These are phyloP conservation scores for Caenorhabditis becei DNA, from an alignment of 2,888 invertebrate genomes.

Conservation along the genomic window DNA sequence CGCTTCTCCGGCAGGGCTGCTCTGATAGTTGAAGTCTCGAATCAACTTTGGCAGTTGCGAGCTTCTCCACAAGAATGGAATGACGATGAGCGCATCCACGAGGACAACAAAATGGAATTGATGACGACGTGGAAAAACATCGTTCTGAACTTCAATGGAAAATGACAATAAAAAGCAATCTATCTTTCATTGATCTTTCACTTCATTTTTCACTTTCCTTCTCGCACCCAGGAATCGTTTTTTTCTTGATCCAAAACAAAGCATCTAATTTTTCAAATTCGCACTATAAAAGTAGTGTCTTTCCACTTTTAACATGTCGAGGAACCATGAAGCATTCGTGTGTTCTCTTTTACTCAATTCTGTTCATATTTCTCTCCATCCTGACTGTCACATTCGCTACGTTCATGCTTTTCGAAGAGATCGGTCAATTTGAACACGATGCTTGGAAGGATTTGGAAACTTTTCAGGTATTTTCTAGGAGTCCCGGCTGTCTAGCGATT, in stretches of 20 bases:
- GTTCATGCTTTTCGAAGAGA: slow-evolving; percentile 18
- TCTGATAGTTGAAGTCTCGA: too few relatives aligned
- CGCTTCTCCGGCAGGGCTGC: too few relatives aligned
- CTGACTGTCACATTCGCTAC: slow-evolving; percentile 2
- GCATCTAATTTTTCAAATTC: not conserved
- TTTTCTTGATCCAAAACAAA: not conserved
- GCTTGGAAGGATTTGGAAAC: slow-evolving; percentile 30
- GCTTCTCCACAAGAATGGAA: too few relatives aligned
- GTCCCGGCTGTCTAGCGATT: not conserved
- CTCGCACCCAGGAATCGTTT: too few relatives aligned
- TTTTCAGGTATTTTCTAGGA: slow-evolving; percentile 37
- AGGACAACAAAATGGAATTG: too few relatives aligned
- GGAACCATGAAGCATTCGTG: slow-evolving; percentile 24
- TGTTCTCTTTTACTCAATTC: slow-evolving; percentile 15
- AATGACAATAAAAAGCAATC: too few relatives aligned
- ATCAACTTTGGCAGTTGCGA: too few relatives aligned
- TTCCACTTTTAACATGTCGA: not conserved
- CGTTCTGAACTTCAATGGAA: too few relatives aligned
- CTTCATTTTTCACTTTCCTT: not conserved
- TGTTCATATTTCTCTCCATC: not conserved
- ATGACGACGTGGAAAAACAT: too few relatives aligned
- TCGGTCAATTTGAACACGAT: slow-evolving; percentile 31
- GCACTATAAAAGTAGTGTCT: not conserved
- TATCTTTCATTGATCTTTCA: too few relatives aligned
- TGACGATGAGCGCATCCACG: too few relatives aligned